phyloP scores from a whole-genome alignment of 2,797 vertebrate genomes.

The Gambelia wislizenii region DNA sequence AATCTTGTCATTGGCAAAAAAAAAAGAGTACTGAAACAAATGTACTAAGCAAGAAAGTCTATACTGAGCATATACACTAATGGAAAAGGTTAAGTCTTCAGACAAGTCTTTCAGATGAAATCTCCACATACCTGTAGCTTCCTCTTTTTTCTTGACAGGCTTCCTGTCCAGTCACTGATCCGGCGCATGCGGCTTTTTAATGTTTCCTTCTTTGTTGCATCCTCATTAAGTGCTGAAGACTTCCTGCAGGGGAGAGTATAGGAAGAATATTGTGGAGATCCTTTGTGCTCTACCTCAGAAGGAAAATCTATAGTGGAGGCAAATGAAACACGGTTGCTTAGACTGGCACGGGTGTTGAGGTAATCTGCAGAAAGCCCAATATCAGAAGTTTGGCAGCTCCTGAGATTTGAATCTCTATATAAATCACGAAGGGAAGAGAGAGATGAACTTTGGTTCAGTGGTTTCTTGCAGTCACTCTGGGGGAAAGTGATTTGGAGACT shows the following conservation, averaged over 20 bases:
- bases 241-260: constrained; percentile 92
- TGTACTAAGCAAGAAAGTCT: not conserved
- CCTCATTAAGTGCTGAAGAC: constrained; percentile 80
- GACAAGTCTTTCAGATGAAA: not conserved
- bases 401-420: constrained; percentile 83
- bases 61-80: not conserved
- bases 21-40: not conserved
- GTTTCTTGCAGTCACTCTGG: constrained; percentile 69
- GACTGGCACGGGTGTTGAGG: constrained; percentile 71
- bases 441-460: constrained; percentile 83
- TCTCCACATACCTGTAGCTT: constrained; percentile 85
- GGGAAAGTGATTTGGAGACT: constrained; percentile 76
- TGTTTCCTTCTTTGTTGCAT: constrained; percentile 83
- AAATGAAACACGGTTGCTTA: constrained; percentile 86
- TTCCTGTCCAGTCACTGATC: constrained; percentile 95
- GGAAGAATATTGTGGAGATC: constrained; percentile 85
- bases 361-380: constrained; percentile 81
- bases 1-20: not conserved
- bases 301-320: constrained; percentile 87
- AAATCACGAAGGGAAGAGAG: constrained; percentile 86
- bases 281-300: constrained; percentile 81
- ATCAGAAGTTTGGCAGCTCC: constrained; percentile 78
- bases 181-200: constrained; percentile 91
- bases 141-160: constrained; percentile 92
- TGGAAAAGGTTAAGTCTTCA: not conserved